Conservation (phyloP, 2,113 vertebrate species). For the Excalfactoria chinensis region DNA sequence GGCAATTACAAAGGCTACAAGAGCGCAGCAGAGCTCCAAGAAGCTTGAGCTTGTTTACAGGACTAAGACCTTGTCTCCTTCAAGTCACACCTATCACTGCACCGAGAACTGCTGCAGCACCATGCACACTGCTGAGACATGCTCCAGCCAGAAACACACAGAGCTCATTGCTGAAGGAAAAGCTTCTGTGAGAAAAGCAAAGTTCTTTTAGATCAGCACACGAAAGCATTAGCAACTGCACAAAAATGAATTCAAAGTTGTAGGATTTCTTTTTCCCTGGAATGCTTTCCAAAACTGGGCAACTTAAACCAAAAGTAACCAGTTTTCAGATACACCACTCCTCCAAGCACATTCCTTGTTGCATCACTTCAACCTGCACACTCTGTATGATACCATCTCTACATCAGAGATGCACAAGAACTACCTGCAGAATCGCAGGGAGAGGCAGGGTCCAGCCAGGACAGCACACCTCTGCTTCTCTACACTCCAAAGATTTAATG, state of each 20-base stretch:
- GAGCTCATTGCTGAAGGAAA: not conserved
- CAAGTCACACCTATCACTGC: accelerated
- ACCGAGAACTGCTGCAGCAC: accelerated
- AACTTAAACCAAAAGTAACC: not conserved
- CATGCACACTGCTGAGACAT: accelerated
- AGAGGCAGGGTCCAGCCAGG: not conserved
- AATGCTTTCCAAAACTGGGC: not conserved
- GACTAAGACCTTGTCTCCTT: not conserved
- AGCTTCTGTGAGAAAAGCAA: not conserved
- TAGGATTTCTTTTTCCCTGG: accelerated
- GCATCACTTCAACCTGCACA: accelerated
- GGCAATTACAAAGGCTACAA: not conserved
- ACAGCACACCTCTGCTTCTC: accelerated
- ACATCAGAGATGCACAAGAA: accelerated
- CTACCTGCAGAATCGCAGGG: not conserved
- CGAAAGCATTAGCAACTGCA: accelerated
- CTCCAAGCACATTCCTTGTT: accelerated
- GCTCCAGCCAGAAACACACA: too few species aligned
- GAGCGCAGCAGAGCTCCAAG: not conserved
- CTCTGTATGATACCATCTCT: not conserved
- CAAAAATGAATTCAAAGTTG: accelerated
- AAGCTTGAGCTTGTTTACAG: not conserved
- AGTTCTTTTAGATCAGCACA: not conserved
- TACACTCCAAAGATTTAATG: not conserved
- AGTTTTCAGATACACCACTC: accelerated